Evolutionary conservation across 2,113 vertebrate species (phyloP), one percentile per base, ranked within the genome.

Genomic region (Hyla sarda): DNA sequence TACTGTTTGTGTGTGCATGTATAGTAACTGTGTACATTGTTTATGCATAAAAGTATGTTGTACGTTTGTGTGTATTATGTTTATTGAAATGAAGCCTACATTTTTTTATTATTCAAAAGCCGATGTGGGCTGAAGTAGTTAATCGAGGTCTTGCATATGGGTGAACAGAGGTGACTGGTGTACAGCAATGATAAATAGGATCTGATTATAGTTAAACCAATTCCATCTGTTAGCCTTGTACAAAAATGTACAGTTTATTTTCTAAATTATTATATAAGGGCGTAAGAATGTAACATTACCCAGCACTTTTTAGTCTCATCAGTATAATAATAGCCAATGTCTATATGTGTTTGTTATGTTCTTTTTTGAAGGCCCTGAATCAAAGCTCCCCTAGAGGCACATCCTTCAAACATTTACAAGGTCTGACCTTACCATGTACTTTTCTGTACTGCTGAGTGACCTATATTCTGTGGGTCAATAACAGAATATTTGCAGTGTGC

Each of bases 401-500:
- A 34, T 30, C 62, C 25, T 65, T 65, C 62, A 65, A 30, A 65
- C 14, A 65, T 12, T 32, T 65, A 5, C 13, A 30, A 56, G 77
- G 58, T 79, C 11, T 41, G 77, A 79, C 52, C 52, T 58, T 58
- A 58, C 21, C 52, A 58, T 79, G 54, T 60, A 58, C 52, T 79
- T 52, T 17, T 79, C 52, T 79, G 13, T 79, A 48, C 50, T 58
- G 32, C 77, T 60, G 30, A 41, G 21, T 58, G 30, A 58, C 77
- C 77, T 79, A 79, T 30, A 79, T 79, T 79, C 21, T 79, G 32
- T 25, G 52, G 77, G 77, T 79, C 52, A 79, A 58, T 79, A 79
- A 79, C 54, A 79, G 52, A 60, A 79, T 52, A 37, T 30, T 79
- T 79, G 30, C 9, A 19, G 30, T 19, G 16, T 19, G 30, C 65